Evolutionary conservation across 1,140 invertebrate species (phyloP).

Genomic region (Lepidurus apus): DNA sequence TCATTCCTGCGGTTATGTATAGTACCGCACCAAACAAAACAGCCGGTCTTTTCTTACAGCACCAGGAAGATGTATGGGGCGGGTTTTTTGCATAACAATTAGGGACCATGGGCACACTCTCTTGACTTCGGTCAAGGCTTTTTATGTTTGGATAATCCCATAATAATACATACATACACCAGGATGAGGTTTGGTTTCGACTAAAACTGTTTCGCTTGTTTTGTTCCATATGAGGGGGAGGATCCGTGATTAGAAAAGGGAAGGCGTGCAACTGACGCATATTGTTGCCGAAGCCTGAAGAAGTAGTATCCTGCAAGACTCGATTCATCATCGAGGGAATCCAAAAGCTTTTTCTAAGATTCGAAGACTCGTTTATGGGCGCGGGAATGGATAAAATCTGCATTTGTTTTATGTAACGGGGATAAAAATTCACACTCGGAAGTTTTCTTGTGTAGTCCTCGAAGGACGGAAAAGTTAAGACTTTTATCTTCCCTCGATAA

Average conservation of each 20-base stretch:
- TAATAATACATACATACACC: not conserved
- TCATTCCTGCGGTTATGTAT: slow-evolving; percentile 9
- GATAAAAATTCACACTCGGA: too few species aligned
- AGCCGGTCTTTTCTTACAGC: not conserved
- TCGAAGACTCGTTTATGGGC: not conserved
- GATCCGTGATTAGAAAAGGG: slow-evolving; percentile 21
- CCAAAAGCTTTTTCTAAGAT: not conserved
- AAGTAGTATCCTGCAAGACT: not conserved
- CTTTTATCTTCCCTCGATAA: slow-evolving; percentile 12
- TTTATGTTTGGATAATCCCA: slow-evolving; percentile 4
- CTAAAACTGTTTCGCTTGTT: not conserved
- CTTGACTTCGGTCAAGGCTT: slow-evolving; percentile 8
- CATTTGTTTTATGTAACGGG: not conserved
- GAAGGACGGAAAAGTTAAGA: not conserved
- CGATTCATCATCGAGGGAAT: not conserved
- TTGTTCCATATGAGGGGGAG: slow-evolving; percentile 3
- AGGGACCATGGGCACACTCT: slow-evolving; percentile 10
- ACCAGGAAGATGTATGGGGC: slow-evolving; percentile 13
- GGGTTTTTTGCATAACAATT: slow-evolving; percentile 22
- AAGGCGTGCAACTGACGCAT: slow-evolving; percentile 3
- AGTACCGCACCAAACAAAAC: slow-evolving; percentile 6
- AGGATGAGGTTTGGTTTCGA: not conserved
- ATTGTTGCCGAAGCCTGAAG: slow-evolving; percentile 6
- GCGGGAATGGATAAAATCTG: not conserved
- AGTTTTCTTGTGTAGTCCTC: too few species aligned